Base-by-base conservation (phyloP, 2,888 invertebrate genomes). In the Dryobota labecula region DNA sequence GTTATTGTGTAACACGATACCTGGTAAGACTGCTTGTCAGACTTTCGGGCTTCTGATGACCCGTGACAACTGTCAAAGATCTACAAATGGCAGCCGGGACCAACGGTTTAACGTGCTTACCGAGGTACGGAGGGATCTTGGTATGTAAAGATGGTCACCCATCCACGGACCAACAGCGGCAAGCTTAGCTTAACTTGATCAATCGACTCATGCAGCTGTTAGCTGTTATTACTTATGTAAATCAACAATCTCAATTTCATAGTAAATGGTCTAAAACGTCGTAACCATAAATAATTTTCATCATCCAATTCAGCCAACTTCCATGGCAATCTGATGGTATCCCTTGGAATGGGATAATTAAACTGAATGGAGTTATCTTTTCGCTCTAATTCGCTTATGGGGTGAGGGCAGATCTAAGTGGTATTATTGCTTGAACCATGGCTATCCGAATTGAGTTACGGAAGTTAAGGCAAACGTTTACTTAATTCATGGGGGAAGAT, bases 321-420 rank as follows among this genome's bases (percentile, higher is more conserved):
- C n/a, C 60, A 61, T 65, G 51, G 61, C 60, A 68, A 78, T 78
- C 75, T 64, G 70, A 67, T 75, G 78, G 78, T 36, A 45, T 61
- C 49, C 73, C 51, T 7, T 51, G 27, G 27, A 65, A 76, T 62
- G 27, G 67, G 53, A 62, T 76, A 72, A 76, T 79, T 78, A 76
- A 79, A 64, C 64, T 53, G 68, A 79, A 79, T 57, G 61, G 61
- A 68, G 67, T 76, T 79, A 79, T 79, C 79, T 76, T 79, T 72
- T 71, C 76, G 72, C 79, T 79, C 79, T 79, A 76, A 76, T 79
- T 79, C 79, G 57, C 68, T 76, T 68, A 79, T 79, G 63, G 76
- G 64, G 79, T 68, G 68, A 54, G 56, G 53, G 75, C n/a, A 27
- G 65, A 49, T 71, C 47, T 71, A 64, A 76, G 74, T 56, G 67